Evolutionary conservation across 2,797 vertebrate species (phyloP).

Genomic region (Syngnathus acus): DNA sequence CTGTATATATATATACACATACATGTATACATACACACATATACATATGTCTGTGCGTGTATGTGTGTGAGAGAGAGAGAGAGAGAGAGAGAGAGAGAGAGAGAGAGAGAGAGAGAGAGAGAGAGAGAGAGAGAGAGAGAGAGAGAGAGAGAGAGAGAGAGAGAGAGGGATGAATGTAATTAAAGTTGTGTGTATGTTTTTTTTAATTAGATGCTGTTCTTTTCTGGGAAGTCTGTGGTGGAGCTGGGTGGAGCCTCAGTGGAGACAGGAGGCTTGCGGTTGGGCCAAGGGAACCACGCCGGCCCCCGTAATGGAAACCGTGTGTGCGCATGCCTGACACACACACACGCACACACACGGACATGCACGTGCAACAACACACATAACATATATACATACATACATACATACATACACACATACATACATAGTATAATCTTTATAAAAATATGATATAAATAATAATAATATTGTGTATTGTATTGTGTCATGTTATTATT

Average conservation of each 20-base stretch:
- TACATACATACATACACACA: background rate
- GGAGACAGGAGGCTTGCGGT: slow-evolving; percentile 70
- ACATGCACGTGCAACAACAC: slow-evolving; percentile 7
- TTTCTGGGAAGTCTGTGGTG: slow-evolving; percentile 68
- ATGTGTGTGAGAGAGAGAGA: background rate
- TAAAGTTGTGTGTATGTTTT: slow-evolving; percentile 38
- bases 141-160: background rate
- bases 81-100: background rate
- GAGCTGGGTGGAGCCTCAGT: slow-evolving; percentile 62
- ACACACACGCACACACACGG: slow-evolving; percentile 7
- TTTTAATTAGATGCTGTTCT: slow-evolving; percentile 69
- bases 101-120: background rate
- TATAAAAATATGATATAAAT: no score
- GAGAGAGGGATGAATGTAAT: slow-evolving; percentile 56
- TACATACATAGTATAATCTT: no score
- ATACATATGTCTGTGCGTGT: background rate
- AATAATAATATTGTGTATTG: no score
- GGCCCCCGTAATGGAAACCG: slow-evolving; percentile 69
- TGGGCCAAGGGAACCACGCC: slow-evolving; percentile 53
- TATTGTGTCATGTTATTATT: no score
- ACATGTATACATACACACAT: background rate
- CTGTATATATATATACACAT: background rate
- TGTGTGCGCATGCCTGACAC: slow-evolving; percentile 41
- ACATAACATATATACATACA: no score
- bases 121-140: background rate